Conservation (phyloP, 2,113 vertebrate genomes). For the Rhizomys pruinosus region DNA sequence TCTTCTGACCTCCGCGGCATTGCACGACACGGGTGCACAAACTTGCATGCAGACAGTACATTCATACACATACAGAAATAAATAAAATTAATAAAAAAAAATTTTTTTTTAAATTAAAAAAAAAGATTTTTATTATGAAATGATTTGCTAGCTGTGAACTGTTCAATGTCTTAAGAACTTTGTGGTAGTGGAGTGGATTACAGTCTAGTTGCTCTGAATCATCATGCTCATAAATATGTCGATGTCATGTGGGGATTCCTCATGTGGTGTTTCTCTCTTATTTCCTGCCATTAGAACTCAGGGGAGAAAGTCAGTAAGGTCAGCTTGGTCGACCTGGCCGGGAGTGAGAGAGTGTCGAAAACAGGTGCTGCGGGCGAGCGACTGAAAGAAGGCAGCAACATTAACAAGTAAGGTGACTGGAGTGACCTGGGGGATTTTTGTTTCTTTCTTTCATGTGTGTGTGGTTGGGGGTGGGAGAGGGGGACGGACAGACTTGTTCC, state of each 20-base stretch:
- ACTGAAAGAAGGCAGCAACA: constrained; percentile 99
- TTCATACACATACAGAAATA: too few relatives aligned
- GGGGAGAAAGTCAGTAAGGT: constrained; percentile 99
- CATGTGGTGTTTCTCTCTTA: constrained; percentile 8
- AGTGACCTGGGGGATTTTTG: not conserved
- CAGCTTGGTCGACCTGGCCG: constrained; percentile 98
- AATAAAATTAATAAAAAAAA: too few relatives aligned
- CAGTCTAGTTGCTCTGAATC: not conserved
- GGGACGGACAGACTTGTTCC: accelerated
- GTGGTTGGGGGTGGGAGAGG: not conserved
- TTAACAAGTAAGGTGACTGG: constrained; percentile 93
- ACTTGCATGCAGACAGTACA: too few relatives aligned
- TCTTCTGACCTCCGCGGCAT: too few relatives aligned
- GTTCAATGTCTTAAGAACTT: not conserved
- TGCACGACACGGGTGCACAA: too few relatives aligned
- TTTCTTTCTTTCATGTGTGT: not conserved
- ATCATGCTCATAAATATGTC: accelerated
- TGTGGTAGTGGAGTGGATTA: not conserved
- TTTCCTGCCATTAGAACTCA: constrained; percentile 89
- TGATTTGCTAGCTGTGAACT: not conserved
- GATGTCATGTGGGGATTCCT: not conserved
- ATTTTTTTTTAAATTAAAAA: too few relatives aligned
- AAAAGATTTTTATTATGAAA: not conserved
- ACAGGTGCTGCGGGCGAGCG: constrained; percentile 97
- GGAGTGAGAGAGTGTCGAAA: constrained; percentile 97